These are phyloP conservation scores for Triops cancriformis DNA, from an alignment of 1,140 invertebrate species.

Conservation along the genomic window DNA sequence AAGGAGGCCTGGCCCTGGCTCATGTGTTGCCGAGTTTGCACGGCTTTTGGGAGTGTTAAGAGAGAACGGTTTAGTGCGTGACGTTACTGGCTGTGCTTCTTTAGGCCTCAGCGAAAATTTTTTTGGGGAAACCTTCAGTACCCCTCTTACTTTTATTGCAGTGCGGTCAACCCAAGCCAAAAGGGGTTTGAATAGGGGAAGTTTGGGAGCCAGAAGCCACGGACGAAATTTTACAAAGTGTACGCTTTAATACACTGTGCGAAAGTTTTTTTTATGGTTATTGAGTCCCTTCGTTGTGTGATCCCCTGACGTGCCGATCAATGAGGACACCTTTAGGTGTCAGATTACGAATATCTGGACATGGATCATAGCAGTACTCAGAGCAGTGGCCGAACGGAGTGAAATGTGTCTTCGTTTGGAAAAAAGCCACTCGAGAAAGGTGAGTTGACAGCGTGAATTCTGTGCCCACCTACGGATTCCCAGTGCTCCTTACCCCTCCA, in stretches of 20 bases:
- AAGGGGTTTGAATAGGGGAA: neutral
- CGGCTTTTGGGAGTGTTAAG: slow-evolving; percentile 7
- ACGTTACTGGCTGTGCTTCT: slow-evolving; percentile 5
- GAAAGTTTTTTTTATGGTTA: slow-evolving; percentile 8
- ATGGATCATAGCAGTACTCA: neutral
- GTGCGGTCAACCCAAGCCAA: neutral
- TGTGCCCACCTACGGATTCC: neutral
- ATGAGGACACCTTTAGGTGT: slow-evolving; percentile 4
- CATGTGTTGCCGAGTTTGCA: slow-evolving; percentile 12
- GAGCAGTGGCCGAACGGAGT: neutral
- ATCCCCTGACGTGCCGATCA: neutral
- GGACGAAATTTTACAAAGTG: neutral
- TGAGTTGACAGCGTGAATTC: neutral
- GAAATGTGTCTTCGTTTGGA: neutral
- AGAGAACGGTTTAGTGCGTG: slow-evolving; percentile 12
- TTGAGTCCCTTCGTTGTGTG: neutral
- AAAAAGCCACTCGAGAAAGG: neutral
- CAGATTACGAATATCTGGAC: neutral
- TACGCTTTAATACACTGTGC: neutral
- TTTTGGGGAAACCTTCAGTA: neutral
- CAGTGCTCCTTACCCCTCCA: no score
- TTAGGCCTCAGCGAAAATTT: neutral
- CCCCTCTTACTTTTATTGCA: slow-evolving; percentile 1
- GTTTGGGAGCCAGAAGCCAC: neutral
- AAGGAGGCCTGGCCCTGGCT: neutral